Conservation (phyloP, 2,113 vertebrate species). For the Cheirogaleus medius region DNA sequence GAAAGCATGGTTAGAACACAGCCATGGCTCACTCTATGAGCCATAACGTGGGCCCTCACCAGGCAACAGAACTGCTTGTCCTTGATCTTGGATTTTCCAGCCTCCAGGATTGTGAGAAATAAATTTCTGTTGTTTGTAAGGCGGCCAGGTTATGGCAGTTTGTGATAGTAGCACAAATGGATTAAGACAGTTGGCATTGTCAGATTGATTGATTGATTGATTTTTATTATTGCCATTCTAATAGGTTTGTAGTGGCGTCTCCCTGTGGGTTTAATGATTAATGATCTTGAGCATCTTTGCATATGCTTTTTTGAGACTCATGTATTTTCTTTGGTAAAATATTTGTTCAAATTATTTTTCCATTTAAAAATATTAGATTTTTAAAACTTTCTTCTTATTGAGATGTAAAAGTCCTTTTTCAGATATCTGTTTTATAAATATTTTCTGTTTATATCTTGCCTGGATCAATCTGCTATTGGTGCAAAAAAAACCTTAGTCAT, state of each 20-base stretch:
- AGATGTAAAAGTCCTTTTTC: background rate
- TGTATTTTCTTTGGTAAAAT: background rate
- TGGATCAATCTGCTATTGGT: background rate
- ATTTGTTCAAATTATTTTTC: background rate
- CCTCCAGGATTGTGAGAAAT: background rate
- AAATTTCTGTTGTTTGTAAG: background rate
- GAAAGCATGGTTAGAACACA: background rate
- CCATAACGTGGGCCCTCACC: background rate
- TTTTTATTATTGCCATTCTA: background rate
- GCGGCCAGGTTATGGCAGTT: background rate
- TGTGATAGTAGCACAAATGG: background rate
- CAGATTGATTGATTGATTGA: background rate
- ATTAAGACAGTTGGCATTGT: background rate
- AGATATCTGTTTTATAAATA: background rate
- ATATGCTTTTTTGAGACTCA: background rate
- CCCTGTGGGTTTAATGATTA: background rate
- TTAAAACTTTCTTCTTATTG: background rate
- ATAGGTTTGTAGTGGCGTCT: background rate
- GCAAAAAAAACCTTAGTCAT: background rate
- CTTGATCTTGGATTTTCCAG: background rate
- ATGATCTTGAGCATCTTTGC: background rate
- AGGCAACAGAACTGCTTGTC: background rate
- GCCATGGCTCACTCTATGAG: background rate
- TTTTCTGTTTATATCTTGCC: background rate
- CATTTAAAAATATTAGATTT: background rate